These are phyloP conservation scores for Calcarius lapponicus DNA, from an alignment of 2,797 vertebrate genomes.

Conservation along the genomic window DNA sequence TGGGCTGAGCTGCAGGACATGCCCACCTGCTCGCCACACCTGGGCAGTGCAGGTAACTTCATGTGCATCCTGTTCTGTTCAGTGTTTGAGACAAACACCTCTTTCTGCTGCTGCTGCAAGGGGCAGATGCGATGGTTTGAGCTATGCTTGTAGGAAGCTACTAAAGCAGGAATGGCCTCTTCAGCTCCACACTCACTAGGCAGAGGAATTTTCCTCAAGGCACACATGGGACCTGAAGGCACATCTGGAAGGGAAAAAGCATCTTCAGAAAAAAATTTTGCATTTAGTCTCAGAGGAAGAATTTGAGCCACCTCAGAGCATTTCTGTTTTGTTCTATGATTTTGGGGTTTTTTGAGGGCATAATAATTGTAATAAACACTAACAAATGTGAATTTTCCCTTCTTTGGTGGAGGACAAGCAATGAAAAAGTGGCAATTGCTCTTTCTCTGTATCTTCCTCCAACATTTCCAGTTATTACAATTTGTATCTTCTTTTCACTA, in stretches of 20 bases:
- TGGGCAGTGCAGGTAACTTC: not conserved
- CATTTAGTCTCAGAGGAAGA: not conserved
- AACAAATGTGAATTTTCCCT: not conserved
- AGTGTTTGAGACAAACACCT: not conserved
- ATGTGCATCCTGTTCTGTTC: not conserved
- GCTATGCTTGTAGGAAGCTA: not conserved
- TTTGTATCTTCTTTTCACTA: not conserved
- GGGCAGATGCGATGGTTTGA: not conserved
- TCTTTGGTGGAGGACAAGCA: not conserved
- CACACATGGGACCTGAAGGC: accelerated
- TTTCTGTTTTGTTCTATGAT: not conserved
- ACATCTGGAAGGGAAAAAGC: not conserved
- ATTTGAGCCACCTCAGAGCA: not conserved
- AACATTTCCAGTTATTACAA: not conserved
- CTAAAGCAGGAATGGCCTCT: not conserved
- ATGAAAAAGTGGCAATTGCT: not conserved
- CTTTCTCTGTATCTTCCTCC: not conserved
- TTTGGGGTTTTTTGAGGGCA: accelerated
- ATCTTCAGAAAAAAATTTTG: not conserved
- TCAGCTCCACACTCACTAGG: not conserved
- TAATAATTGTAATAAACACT: not conserved
- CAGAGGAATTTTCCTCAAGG: not conserved
- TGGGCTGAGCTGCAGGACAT: not conserved
- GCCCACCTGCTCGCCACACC: not conserved
- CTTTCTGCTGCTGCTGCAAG: not conserved